Base-by-base conservation (phyloP, 2,797 vertebrate species). In the Gadopsis bispinosus region DNA sequence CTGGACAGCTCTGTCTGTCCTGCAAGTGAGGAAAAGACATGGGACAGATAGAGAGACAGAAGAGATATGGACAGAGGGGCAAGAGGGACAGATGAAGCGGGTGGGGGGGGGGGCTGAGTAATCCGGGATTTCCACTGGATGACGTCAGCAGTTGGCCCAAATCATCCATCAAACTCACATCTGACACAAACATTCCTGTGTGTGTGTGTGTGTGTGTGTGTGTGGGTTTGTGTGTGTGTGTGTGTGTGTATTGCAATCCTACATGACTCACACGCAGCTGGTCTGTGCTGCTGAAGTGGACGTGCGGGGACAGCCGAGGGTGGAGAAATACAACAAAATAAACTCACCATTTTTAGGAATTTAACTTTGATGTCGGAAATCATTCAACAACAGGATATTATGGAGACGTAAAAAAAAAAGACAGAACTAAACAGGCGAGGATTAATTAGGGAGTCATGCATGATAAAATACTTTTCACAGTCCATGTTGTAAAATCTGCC, bases 121-220 rank as follows among this genome's bases (percentile, higher is more conserved):
- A 94, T 94, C 87, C 87, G 93, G 94, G 94, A 95, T 96, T 96
- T 96, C 94, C 94, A 95, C 81, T 43, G 72, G 69, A 82, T 95
- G 92, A 96, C 87, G 89, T 95, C 94, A 95, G 89, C 92, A 89
- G 86, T 92, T 91, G 94, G 89, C 87, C 88, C 58, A 83, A 86
- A 82, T 90, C 87, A 93, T 93, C 89, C 83, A 87, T 93, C 90
- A 93, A 72, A 84, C 88, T 92, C 83, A 88, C 86, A 90, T 92
- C 88, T 92, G 87, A 85, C 85, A 83, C 83, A 87, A 85, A 79
- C 76, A 87, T 85, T 79, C 47, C 72, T 26, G 20, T 59, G 69
- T 70, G 54, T 59, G 31, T 45, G 29, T 50, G 13, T 70, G 12
- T 54, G 51, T 41, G 45, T 47, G 37, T 50, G 31, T 56, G 61